Conservation (phyloP, 1,140 invertebrate genomes). For the Colletes latitarsis region DNA sequence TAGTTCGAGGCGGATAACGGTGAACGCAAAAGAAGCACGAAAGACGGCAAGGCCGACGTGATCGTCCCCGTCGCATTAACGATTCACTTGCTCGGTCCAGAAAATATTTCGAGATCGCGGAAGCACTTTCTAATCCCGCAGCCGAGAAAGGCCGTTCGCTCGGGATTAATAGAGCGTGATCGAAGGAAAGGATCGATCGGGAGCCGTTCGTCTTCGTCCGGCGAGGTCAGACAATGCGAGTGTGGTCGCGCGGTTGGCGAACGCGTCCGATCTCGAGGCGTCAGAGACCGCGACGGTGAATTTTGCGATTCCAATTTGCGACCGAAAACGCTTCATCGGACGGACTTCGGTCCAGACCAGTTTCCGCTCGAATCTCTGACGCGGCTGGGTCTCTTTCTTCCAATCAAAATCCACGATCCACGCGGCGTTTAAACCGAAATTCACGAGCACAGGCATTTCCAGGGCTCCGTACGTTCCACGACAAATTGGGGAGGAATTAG, state of each 20-base stretch:
- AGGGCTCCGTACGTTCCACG: too few species aligned
- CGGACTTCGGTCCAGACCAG: not conserved
- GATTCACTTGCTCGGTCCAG: slow-evolving; percentile 36
- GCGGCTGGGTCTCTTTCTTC: too few species aligned
- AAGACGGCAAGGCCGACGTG: not conserved
- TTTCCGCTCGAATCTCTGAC: too few species aligned
- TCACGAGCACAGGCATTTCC: too few species aligned
- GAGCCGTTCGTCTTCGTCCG: slow-evolving; percentile 35
- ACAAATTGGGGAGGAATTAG: too few species aligned
- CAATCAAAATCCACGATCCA: too few species aligned
- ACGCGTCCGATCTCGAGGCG: not conserved
- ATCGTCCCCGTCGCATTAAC: slow-evolving; percentile 17
- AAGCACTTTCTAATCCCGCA: slow-evolving; percentile 62
- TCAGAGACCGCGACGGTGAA: not conserved
- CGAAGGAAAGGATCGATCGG: slow-evolving; percentile 53
- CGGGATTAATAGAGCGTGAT: slow-evolving; percentile 64
- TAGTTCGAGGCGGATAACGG: too few species aligned
- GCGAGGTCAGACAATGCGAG: slow-evolving; percentile 25
- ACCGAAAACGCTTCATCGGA: not conserved
- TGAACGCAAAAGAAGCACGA: not conserved
- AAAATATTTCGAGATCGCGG: slow-evolving; percentile 68
- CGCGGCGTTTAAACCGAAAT: too few species aligned
- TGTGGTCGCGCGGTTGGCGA: slow-evolving; percentile 10
- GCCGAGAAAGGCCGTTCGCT: slow-evolving; percentile 57
- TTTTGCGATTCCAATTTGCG: not conserved